Conservation (phyloP, 2,113 vertebrate species). For the Callipepla squamata region DNA sequence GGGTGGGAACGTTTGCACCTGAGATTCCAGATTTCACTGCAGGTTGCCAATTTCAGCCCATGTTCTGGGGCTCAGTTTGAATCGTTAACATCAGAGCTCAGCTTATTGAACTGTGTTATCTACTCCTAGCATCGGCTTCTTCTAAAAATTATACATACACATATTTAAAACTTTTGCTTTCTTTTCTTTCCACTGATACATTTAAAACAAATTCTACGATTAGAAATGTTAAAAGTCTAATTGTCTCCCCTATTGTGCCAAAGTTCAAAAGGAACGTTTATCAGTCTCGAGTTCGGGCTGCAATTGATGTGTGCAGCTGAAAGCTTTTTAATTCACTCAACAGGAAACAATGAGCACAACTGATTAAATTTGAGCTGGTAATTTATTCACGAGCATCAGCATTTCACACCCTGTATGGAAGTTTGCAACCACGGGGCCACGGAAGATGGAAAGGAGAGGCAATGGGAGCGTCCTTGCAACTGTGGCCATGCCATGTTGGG, state of each 20-base stretch:
- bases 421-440: not conserved
- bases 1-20: not conserved
- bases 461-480: not conserved
- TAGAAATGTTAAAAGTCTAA: slow-evolving; percentile 27
- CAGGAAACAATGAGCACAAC: not conserved
- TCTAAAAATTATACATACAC: not conserved
- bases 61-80: accelerated
- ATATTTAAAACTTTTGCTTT: not conserved
- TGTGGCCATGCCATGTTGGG: too few species aligned
- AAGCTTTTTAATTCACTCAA: slow-evolving; percentile 46
- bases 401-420: not conserved
- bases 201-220: slow-evolving; percentile 33
- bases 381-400: not conserved
- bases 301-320: not conserved
- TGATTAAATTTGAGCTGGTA: slow-evolving; percentile 40
- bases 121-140: not conserved
- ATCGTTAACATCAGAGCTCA: accelerated
- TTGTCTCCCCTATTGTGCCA: not conserved
- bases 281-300: not conserved
- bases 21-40: not conserved
- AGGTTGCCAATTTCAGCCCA: not conserved
- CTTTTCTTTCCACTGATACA: not conserved
- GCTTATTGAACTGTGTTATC: not conserved
- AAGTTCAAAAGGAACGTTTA: slow-evolving; percentile 36
- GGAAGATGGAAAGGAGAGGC: not conserved